Percentiles rank a stretch among this genome's conserved stretches.
Evolutionary conservation across 2,113 vertebrate genomes (phyloP).

Genomic region (Boulengeromyrus knoepffleri): DNA sequence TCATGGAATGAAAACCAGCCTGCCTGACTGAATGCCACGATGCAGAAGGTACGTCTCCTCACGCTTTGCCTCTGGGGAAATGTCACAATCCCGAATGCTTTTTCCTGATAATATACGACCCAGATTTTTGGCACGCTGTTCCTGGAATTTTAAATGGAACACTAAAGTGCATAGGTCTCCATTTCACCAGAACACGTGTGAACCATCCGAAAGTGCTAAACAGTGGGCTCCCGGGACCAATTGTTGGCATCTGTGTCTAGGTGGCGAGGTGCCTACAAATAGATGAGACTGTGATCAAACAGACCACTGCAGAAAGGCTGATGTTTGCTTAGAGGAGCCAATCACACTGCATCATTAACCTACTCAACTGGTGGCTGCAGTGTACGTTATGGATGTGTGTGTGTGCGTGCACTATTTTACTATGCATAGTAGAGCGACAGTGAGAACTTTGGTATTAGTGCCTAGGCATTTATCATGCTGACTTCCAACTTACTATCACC

Average conservation of each 20-base stretch:
- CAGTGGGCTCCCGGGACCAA: background rate
- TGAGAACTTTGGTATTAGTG: conserved; percentile 68
- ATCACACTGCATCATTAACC: conserved; percentile 22
- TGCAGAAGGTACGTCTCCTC: background rate
- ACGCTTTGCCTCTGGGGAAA: background rate
- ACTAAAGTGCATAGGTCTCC: background rate
- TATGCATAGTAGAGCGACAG: conserved; percentile 47
- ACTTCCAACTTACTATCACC: background rate
- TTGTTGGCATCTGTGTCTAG: background rate
- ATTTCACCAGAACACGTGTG: background rate
- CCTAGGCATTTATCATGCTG: conserved; percentile 48
- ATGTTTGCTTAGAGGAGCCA: background rate
- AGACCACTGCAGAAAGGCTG: background rate
- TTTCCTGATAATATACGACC: background rate
- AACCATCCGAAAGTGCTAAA: background rate
- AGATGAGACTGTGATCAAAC: background rate
- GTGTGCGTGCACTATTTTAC: background rate
- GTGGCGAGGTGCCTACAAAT: background rate
- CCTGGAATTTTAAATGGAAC: background rate
- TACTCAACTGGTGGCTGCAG: conserved; percentile 34
- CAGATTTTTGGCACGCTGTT: background rate
- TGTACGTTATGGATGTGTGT: conserved; percentile 6
- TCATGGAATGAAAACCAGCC: background rate
- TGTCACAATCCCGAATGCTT: background rate
- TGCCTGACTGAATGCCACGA: background rate